Evolutionary conservation across 2,797 vertebrate genomes (phyloP).

Genomic region (Acanthurus leucopareius): DNA sequence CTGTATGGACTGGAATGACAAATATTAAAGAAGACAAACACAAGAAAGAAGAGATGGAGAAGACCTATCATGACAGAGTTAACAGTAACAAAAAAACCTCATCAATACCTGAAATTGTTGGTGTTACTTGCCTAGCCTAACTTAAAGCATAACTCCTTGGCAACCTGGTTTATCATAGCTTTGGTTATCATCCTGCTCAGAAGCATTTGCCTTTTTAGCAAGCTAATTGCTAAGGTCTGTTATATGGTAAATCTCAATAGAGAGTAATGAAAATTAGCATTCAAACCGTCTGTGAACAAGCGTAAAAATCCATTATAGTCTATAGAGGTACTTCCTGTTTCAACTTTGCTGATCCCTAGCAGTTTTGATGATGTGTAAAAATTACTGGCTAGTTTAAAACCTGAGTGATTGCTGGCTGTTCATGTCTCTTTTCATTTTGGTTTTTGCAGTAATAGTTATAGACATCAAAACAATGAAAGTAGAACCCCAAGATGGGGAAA

Average conservation of each 20-base stretch:
- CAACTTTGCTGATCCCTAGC: too few species aligned
- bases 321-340: not conserved
- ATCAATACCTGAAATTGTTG: too few species aligned
- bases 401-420: too few species aligned
- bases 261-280: not conserved
- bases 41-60: not conserved
- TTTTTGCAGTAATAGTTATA: too few species aligned
- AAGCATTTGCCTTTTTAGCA: not conserved
- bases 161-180: not conserved
- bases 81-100: not conserved
- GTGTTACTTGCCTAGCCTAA: not conserved
- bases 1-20: not conserved
- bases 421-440: too few species aligned
- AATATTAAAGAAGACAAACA: constrained; percentile 11
- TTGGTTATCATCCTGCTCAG: not conserved
- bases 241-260: not conserved
- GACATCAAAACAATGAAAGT: not conserved
- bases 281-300: not conserved
- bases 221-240: not conserved
- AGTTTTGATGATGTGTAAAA: too few species aligned
- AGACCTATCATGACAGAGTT: not conserved
- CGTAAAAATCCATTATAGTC: not conserved
- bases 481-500: not conserved
- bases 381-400: too few species aligned
- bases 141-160: not conserved